phyloP scores from a whole-genome alignment of 1,140 invertebrate species.

The Odontomachus brunneus region DNA sequence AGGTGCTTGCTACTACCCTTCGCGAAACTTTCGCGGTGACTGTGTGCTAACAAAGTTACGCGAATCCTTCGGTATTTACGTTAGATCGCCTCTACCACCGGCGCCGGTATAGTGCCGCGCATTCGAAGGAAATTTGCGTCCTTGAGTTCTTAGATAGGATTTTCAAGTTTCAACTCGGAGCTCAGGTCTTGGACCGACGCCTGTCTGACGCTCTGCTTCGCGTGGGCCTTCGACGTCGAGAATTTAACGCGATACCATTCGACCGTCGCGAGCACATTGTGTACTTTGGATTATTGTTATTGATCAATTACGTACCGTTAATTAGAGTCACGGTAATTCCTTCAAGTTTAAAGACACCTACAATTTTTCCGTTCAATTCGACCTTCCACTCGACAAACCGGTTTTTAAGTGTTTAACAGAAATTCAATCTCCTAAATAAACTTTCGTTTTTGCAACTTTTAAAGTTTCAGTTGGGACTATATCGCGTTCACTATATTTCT shows the following conservation, averaged over 20 bases:
- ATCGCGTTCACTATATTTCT: background rate
- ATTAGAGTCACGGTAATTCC: background rate
- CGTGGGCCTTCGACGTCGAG: background rate
- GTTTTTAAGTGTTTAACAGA: conserved; percentile 3
- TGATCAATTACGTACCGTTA: background rate
- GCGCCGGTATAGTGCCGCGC: background rate
- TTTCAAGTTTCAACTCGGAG: conserved; percentile 33
- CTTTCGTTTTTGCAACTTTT: background rate
- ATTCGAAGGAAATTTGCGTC: conserved; percentile 41
- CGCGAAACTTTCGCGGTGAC: conserved; percentile 25
- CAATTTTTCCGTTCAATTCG: background rate
- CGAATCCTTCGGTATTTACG: conserved; percentile 60
- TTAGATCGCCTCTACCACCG: conserved; percentile 18
- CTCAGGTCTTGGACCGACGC: conserved; percentile 3
- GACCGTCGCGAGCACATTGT: background rate
- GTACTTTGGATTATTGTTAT: background rate
- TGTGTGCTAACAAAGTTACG: conserved; percentile 51
- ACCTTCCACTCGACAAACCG: background rate
- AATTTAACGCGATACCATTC: background rate
- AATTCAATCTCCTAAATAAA: conserved; percentile 15
- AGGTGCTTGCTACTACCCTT: conserved; percentile 5
- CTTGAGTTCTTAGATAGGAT: conserved; percentile 41
- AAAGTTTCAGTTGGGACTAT: background rate
- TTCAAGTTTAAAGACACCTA: background rate
- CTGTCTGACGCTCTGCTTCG: background rate